phyloP scores from a whole-genome alignment of 2,797 vertebrate genomes.

The Notamacropus eugenii region DNA sequence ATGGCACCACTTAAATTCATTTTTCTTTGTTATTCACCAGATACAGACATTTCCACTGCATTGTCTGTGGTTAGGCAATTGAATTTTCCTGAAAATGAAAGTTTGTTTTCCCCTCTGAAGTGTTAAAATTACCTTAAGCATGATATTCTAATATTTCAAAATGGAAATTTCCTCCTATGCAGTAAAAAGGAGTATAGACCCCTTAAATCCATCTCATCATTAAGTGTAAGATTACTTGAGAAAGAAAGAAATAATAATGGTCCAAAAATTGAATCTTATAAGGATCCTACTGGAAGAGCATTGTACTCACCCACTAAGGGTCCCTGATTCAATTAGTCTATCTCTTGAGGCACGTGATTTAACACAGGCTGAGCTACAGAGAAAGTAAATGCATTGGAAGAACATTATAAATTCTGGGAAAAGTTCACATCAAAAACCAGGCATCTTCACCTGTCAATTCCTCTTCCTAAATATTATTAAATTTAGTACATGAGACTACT shows the following conservation, averaged over 20 bases:
- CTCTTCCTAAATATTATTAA: not conserved
- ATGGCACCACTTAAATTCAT: not conserved
- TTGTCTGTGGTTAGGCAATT: not conserved
- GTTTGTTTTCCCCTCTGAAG: not conserved
- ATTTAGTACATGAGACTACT: not conserved
- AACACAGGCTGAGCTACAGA: not conserved
- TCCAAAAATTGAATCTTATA: not conserved
- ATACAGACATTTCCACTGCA: not conserved
- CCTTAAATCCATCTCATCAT: not conserved
- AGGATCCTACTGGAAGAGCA: not conserved
- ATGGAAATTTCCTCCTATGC: not conserved
- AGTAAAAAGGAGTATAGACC: not conserved
- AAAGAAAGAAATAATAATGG: not conserved
- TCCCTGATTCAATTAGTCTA: not conserved
- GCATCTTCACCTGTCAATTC: not conserved
- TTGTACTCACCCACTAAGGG: not conserved
- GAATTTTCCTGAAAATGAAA: not conserved
- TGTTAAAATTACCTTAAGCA: not conserved
- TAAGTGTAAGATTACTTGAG: not conserved
- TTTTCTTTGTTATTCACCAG: not conserved
- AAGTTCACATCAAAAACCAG: not conserved
- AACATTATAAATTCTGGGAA: not conserved
- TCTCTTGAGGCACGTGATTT: not conserved
- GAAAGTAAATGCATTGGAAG: not conserved
- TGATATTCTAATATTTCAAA: not conserved